Base-by-base conservation (phyloP, 2,797 vertebrate species). In the Aldrovandia affinis region DNA sequence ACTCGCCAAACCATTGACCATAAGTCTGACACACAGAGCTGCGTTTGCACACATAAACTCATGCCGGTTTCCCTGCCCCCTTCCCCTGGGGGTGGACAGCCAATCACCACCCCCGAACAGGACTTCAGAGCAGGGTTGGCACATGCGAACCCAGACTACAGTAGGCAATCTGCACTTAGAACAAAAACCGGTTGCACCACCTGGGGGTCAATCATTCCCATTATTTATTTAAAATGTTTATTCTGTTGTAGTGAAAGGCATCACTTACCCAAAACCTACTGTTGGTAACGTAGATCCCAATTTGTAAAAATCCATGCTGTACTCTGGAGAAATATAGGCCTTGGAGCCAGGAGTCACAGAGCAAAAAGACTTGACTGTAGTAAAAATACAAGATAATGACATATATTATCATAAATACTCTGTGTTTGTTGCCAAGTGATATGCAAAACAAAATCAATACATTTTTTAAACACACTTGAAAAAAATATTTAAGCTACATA, bases 251-350 rank as follows among this genome's bases (percentile, higher is more conserved):
- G 57, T n/a, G 28, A 36, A 39, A 3, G 2, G 61, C 15, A 57
- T 22, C 36, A 85, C 85, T 84, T 87, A 89, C 89, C 86, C 80
- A 85, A 83, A 87, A 59, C 18, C 85, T 77, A 75, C 47, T 39
- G 20, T 39, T 61, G 70, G 61, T 14, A 84, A 55, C n/a, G 88
- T 81, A 70, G 90, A 87, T 81, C 82, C 85, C 20, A 54, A 33
- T 81, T 90, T 92, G 85, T 91, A 42, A 75, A 92, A 90, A 55
- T 82, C 63, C 8, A 83, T 65, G n/a, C 89, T 90, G 84, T 91
- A 89, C 86, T 92, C 91, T 2, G 91, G 89, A 39, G 77, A 82
- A n/a, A 83, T 83, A 82, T 86, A 89, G n/a, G 86, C 82, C 59
- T 88, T 88, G 78, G 78, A 25, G 5, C 80, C 88, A 33, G 50